Conservation (phyloP, 1,140 invertebrate genomes). For the Oryzaephilus surinamensis region DNA sequence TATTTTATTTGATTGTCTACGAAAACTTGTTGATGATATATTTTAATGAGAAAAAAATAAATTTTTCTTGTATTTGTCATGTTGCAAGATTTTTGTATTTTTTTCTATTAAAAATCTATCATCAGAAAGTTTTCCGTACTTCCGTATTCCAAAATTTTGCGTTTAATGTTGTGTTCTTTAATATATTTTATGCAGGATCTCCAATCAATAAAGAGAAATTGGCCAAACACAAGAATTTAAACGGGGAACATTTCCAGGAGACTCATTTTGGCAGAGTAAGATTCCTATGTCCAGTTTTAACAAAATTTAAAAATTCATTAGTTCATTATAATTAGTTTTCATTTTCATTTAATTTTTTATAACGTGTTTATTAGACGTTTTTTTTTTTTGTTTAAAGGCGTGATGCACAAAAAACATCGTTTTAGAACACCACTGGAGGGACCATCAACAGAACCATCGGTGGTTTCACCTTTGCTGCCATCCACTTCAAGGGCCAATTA, state of each 20-base stretch:
- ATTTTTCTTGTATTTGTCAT: too few relatives aligned
- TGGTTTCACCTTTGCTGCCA: constrained; percentile 25
- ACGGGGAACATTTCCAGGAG: constrained; percentile 57
- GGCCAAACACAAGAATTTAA: constrained; percentile 56
- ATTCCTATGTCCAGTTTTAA: constrained; percentile 22
- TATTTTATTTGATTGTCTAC: too few relatives aligned
- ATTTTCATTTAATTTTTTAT: background rate
- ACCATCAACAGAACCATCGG: constrained; percentile 11
- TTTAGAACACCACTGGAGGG: constrained; percentile 10
- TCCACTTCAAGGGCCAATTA: constrained; percentile 22
- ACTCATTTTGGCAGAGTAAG: constrained; percentile 61
- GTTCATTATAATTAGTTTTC: constrained; percentile 1
- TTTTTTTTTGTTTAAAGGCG: constrained; percentile 16
- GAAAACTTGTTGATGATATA: too few relatives aligned
- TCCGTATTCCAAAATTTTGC: too few relatives aligned
- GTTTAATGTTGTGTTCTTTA: constrained; percentile 4
- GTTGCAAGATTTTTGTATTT: too few relatives aligned
- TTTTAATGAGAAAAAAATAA: too few relatives aligned
- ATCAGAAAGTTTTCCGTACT: too few relatives aligned
- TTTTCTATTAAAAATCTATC: too few relatives aligned
- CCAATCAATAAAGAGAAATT: constrained; percentile 68
- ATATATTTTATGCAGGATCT: constrained; percentile 45
- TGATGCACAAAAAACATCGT: constrained; percentile 19
- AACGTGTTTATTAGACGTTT: constrained; percentile 1
- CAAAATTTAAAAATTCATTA: constrained; percentile 3